phyloP scores from a whole-genome alignment of 2,797 vertebrate genomes.

The Diglossa cyanea region DNA sequence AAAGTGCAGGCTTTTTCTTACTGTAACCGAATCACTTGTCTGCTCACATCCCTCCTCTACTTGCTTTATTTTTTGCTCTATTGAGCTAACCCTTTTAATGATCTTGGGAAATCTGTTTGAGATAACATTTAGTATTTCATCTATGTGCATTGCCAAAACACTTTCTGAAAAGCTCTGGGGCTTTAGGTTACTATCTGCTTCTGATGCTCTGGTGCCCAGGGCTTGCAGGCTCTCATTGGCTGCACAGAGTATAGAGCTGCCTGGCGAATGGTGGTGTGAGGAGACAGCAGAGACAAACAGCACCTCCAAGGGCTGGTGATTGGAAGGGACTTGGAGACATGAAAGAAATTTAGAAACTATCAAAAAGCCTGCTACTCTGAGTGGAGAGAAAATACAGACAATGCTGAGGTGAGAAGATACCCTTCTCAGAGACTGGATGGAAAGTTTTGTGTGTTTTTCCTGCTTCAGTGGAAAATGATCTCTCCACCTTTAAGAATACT shows the following conservation, averaged over 20 bases:
- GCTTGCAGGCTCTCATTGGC: not conserved
- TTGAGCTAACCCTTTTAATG: not conserved
- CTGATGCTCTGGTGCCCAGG: not conserved
- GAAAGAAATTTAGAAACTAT: not conserved
- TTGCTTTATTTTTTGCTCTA: not conserved
- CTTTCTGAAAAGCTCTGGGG: not conserved
- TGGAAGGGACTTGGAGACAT: not conserved
- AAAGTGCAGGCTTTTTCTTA: not conserved
- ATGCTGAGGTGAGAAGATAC: not conserved
- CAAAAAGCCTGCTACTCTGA: not conserved
- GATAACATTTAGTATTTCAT: not conserved
- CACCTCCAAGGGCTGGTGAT: not conserved
- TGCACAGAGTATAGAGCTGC: not conserved
- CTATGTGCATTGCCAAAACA: not conserved
- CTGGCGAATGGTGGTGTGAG: fast-evolving
- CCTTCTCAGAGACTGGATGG: not conserved
- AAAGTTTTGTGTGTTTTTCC: not conserved
- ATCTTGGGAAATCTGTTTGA: not conserved
- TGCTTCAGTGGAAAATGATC: not conserved
- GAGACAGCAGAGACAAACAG: not conserved
- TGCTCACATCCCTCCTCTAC: not conserved
- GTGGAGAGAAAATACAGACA: not conserved
- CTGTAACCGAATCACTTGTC: not conserved
- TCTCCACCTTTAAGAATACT: not conserved
- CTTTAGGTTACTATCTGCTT: not conserved